Percentiles rank a stretch among this genome's conserved stretches.
These are phyloP conservation scores for Polypterus bichir DNA, from an alignment of 2,113 vertebrate species.

Conservation along the genomic window DNA sequence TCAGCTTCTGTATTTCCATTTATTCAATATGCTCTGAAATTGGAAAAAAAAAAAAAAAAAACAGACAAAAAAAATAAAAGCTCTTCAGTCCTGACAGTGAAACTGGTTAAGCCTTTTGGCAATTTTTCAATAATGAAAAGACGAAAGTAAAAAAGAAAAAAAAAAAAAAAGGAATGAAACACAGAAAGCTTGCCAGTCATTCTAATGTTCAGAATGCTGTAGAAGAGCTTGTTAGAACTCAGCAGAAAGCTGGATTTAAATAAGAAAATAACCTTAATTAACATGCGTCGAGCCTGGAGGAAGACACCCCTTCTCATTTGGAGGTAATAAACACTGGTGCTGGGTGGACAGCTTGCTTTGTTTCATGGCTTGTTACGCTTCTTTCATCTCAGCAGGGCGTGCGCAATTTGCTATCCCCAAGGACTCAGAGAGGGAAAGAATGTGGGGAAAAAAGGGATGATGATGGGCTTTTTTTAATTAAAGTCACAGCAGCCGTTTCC, in stretches of 20 bases:
- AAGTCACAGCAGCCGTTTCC: background rate
- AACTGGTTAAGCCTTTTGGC: constrained; percentile 24
- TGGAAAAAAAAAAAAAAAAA: too few relatives aligned
- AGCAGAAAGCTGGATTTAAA: constrained; percentile 30
- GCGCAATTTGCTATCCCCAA: background rate
- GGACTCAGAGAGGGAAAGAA: background rate
- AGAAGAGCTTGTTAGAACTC: constrained; percentile 48
- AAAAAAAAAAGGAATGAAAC: background rate
- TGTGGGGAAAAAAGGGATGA: background rate
- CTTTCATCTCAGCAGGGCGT: constrained; percentile 1
- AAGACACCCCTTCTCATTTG: constrained; percentile 17
- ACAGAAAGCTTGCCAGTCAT: constrained; percentile 39
- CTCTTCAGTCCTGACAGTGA: constrained; percentile 9
- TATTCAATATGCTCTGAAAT: too few relatives aligned
- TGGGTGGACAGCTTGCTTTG: background rate
- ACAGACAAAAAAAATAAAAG: too few relatives aligned
- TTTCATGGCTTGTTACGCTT: background rate
- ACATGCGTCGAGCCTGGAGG: constrained; percentile 32
- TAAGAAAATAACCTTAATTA: constrained; percentile 39
- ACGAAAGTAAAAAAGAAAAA: constrained; percentile 2
- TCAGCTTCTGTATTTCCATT: too few relatives aligned
- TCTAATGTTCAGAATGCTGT: constrained; percentile 40
- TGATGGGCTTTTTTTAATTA: constrained; percentile 9
- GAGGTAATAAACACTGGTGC: background rate
- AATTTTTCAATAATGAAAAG: constrained; percentile 19